Evolutionary conservation across 2,113 vertebrate species (phyloP), one percentile per base, ranked within the genome.

Genomic region (Stercorarius parasiticus): DNA sequence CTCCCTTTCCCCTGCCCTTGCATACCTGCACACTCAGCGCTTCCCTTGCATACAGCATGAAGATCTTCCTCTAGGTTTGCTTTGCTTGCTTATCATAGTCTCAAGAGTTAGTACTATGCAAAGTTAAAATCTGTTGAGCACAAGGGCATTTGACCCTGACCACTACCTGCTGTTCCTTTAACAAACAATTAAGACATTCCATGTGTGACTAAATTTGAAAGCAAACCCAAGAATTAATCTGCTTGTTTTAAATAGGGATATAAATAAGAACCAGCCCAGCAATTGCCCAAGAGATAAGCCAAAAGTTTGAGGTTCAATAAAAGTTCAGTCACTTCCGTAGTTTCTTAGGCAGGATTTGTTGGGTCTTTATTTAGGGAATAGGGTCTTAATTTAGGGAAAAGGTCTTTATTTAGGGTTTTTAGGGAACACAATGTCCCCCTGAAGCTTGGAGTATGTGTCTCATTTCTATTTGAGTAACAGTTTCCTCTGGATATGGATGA

Each of bases 111-210:
- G 89, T 89, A 67, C 90, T 95, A 85, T 50, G 83, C 87, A 97
- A 95, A 98, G 95, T 82, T 88, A 93, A 94, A 94, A 90, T 93
- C 92, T 97, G 69, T 97, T 95, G 95, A 97, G 86, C 94, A 88
- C 91, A 85, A 86, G 95, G 92, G 79, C 92, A 89, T 97, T 96
- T 97, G 96, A 96, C 97, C 93, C 95, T 97, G 97, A 97, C 94
- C 91, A 95, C 95, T 95, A 82, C 85, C 83, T 95, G 95, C 91
- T 95, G 93, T 95, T 93, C 96, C 94, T 97, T 97, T 95, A 95
- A 95, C 95, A 97, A 97, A 97, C 97, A 96, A 88, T 90, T 94
- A 93, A 94, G 96, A 93, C 96, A 96, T 97, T 97, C 95, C 94
- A 80, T 92, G 91, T 95, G 82, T 96, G 83, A 82, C 89, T 95